Conservation (phyloP, 2,113 vertebrate genomes). For the Rhynchomys soricoides region DNA sequence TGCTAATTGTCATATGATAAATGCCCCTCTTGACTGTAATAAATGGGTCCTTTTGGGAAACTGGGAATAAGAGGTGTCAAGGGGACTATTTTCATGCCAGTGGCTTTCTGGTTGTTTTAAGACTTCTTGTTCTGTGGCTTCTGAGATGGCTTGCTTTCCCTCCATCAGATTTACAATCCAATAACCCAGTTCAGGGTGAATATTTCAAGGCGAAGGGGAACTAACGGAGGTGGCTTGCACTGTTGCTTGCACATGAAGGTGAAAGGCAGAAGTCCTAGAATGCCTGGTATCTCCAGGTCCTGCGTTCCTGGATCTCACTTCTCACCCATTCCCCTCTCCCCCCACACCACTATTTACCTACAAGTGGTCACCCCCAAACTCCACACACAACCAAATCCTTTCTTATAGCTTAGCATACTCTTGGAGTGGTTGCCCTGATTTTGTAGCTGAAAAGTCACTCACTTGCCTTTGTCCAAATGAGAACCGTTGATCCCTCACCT, state of each 20-base stretch:
- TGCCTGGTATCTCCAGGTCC: background rate
- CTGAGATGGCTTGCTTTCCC: background rate
- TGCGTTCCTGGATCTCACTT: background rate
- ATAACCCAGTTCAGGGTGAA: background rate
- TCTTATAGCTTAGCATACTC: background rate
- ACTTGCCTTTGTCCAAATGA: background rate
- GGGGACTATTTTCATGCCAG: background rate
- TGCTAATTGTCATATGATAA: background rate
- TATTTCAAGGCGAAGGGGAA: constrained; percentile 8
- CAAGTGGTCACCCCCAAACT: background rate
- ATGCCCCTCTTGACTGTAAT: background rate
- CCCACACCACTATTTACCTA: background rate
- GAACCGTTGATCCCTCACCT: background rate
- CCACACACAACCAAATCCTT: background rate
- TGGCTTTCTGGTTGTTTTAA: background rate
- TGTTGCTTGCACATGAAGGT: background rate
- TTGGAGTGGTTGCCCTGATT: background rate
- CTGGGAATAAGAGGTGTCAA: background rate
- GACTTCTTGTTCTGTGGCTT: background rate
- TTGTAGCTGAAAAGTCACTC: background rate
- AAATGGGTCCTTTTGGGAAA: background rate
- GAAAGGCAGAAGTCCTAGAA: background rate
- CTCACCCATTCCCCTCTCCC: background rate
- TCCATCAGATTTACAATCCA: background rate
- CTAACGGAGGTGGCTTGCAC: background rate